phyloP scores from a whole-genome alignment of 2,888 invertebrate species.

The Laspeyria flexula region DNA sequence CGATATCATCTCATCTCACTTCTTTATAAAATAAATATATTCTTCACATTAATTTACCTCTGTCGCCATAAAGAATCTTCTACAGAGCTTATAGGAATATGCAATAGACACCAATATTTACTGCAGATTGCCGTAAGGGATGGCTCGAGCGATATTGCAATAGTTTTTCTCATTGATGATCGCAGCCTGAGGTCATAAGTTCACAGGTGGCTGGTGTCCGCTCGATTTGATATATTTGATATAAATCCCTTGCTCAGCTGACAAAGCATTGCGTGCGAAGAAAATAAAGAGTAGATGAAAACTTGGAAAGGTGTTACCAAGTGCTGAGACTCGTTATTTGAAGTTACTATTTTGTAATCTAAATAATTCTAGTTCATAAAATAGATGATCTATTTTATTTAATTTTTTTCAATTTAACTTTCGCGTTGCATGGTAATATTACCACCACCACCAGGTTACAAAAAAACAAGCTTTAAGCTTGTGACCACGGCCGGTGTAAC shows the following conservation, averaged over 20 bases:
- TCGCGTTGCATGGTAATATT: no score
- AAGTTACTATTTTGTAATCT: no score
- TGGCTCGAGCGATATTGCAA: slow-evolving; percentile 8
- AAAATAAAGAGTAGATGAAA: background rate
- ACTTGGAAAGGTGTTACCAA: background rate
- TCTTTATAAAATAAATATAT: background rate
- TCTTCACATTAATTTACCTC: background rate
- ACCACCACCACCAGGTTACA: no score
- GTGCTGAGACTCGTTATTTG: no score
- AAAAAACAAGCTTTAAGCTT: no score
- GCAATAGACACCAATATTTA: slow-evolving; percentile 4
- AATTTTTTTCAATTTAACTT: no score
- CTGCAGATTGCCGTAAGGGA: slow-evolving; percentile 3
- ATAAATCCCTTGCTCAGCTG: slow-evolving; percentile 12
- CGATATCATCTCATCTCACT: no score
- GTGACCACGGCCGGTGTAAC: no score
- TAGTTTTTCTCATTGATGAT: slow-evolving; percentile 10
- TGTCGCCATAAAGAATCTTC: background rate
- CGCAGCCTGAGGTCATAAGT: slow-evolving; percentile 3
- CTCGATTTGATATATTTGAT: background rate
- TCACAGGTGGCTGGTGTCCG: slow-evolving; percentile 13
- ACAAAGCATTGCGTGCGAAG: background rate
- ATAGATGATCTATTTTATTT: no score
- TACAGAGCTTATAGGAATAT: slow-evolving; percentile 3
- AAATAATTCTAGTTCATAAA: no score